phyloP scores from a whole-genome alignment of 2,797 vertebrate species.

The Dromococcyx pavoninus region DNA sequence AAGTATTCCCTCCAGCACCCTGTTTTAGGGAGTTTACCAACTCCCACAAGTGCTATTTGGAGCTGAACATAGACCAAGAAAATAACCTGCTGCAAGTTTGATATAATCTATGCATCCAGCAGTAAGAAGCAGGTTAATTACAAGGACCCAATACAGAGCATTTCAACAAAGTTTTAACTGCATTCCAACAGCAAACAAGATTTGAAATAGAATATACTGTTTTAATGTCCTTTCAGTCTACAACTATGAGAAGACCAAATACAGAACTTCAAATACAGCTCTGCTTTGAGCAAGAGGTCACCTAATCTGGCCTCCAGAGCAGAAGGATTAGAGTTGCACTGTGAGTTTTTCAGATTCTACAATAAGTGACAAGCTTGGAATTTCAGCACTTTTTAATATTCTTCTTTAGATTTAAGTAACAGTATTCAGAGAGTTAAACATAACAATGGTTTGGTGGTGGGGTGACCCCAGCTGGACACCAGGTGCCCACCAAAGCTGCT shows the following conservation, averaged over 20 bases:
- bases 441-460: not conserved
- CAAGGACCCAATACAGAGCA: not conserved
- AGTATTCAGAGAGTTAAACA: not conserved
- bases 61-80: not conserved
- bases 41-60: not conserved
- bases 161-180: not conserved
- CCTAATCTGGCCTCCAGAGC: not conserved
- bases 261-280: not conserved
- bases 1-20: not conserved
- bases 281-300: not conserved
- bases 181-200: not conserved
- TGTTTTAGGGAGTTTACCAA: not conserved
- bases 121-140: not conserved
- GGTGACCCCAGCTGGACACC: not conserved
- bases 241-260: not conserved
- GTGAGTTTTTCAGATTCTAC: not conserved
- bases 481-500: not conserved
- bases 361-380: not conserved
- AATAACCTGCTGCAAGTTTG: not conserved
- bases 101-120: not conserved
- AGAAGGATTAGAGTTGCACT: not conserved
- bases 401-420: not conserved
- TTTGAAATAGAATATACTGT: not conserved
- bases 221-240: not conserved
- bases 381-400: not conserved